A percentile compares a stretch with the other conserved stretches of the same genome.
These are phyloP conservation scores for Drosophila arizonae DNA, from an alignment of 1,140 invertebrate genomes.

Conservation along the genomic window DNA sequence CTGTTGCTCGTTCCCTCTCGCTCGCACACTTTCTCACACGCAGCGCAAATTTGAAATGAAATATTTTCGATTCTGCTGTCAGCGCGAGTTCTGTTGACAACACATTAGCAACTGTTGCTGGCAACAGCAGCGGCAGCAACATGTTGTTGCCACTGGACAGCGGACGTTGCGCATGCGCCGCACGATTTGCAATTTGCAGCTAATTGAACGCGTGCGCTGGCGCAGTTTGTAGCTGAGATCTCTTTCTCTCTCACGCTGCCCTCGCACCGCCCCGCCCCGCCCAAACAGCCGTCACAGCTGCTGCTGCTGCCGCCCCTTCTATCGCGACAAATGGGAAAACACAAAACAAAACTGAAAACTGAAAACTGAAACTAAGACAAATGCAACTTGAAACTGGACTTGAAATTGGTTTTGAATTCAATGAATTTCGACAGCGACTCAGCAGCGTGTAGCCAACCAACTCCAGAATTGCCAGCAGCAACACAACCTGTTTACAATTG, in stretches of 20 bases:
- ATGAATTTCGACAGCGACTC: slow-evolving; percentile 72
- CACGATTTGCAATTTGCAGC: slow-evolving; percentile 80
- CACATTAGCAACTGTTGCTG: slow-evolving; percentile 74
- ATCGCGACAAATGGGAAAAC: slow-evolving; percentile 66
- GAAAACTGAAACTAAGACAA: slow-evolving; percentile 42
- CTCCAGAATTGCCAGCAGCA: slow-evolving; percentile 21
- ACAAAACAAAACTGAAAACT: slow-evolving; percentile 54
- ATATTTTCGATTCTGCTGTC: slow-evolving; percentile 80
- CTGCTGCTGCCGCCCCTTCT: slow-evolving; percentile 1
- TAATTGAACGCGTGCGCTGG: slow-evolving; percentile 79
- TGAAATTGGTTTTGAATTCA: slow-evolving; percentile 60
- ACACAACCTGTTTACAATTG: slow-evolving; percentile 20
- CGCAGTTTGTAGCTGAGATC: slow-evolving; percentile 63
- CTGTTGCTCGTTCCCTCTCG: slow-evolving; percentile 24
- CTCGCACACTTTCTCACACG: slow-evolving; percentile 46
- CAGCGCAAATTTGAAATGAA: slow-evolving; percentile 75
- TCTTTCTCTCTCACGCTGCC: slow-evolving; percentile 20
- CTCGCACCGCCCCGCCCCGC: slow-evolving; percentile 8
- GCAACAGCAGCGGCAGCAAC: slow-evolving; percentile 52
- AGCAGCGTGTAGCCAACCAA: slow-evolving; percentile 30
- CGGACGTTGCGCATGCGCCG: slow-evolving; percentile 74
- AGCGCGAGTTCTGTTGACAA: slow-evolving; percentile 79
- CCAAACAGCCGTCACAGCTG: not conserved
- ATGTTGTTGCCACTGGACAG: slow-evolving; percentile 68
- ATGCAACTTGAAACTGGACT: slow-evolving; percentile 48